phyloP scores from a whole-genome alignment of 2,888 invertebrate species.

The Oithona nana region DNA sequence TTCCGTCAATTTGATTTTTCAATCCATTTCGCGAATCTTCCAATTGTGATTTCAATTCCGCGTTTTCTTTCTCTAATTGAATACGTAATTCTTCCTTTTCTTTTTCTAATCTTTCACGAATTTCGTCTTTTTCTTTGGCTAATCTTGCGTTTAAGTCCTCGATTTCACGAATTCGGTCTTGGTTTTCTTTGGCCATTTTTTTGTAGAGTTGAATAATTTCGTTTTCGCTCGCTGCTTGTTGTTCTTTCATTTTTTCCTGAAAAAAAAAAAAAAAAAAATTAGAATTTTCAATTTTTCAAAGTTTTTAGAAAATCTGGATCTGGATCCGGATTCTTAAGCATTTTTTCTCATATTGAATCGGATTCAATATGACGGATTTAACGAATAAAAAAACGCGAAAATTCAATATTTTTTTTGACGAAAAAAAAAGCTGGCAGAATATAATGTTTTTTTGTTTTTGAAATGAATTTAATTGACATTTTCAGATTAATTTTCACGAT shows the following conservation, averaged over 20 bases:
- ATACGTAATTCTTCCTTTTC: slow-evolving; percentile 7
- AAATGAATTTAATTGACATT: too few relatives aligned
- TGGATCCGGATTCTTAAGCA: too few relatives aligned
- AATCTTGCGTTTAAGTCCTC: slow-evolving; percentile 4
- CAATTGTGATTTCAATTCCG: background rate
- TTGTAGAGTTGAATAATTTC: slow-evolving; percentile 16
- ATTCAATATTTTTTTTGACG: too few relatives aligned
- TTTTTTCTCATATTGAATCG: too few relatives aligned
- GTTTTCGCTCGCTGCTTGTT: slow-evolving; percentile 9
- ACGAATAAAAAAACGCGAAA: too few relatives aligned
- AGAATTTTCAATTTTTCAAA: too few relatives aligned
- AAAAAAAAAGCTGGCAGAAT: too few relatives aligned
- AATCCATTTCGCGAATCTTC: background rate
- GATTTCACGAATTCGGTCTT: background rate
- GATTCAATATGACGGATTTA: too few relatives aligned
- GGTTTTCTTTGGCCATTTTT: slow-evolving; percentile 11
- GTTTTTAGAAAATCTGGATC: too few relatives aligned
- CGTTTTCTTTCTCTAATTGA: background rate
- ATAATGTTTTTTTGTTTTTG: too few relatives aligned
- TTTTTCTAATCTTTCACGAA: background rate
- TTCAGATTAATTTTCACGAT: too few relatives aligned
- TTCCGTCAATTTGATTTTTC: background rate
- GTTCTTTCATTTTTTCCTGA: slow-evolving; percentile 1
- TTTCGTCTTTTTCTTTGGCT: slow-evolving; percentile 3
- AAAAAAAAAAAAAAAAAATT: background rate